Conservation (phyloP, 2,113 vertebrate species). For the Hydrolagus affinis region DNA sequence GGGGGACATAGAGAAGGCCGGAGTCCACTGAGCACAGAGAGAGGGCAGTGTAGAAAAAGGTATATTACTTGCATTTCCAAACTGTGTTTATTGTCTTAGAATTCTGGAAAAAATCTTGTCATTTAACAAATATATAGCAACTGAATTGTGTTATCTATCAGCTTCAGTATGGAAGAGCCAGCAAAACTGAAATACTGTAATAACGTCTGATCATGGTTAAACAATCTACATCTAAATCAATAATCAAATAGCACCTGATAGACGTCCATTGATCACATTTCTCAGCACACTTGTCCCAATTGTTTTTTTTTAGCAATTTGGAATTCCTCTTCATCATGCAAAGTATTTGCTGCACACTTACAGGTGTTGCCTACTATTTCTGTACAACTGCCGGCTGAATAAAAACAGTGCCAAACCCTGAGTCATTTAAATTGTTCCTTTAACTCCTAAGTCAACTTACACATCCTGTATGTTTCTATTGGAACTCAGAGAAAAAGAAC, state of each 20-base stretch:
- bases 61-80: neutral
- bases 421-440: too few relatives aligned
- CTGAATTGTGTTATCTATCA: neutral
- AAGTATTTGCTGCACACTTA: too few relatives aligned
- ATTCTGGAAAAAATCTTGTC: neutral
- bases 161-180: neutral
- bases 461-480: too few relatives aligned
- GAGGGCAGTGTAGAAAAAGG: neutral
- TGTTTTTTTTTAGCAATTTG: too few relatives aligned
- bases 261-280: neutral
- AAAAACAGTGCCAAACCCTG: too few relatives aligned
- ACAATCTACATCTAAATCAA: neutral
- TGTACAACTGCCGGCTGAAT: too few relatives aligned
- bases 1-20: neutral
- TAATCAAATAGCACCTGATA: neutral
- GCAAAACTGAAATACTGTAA: neutral
- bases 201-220: neutral
- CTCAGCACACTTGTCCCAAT: too few relatives aligned
- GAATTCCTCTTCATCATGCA: too few relatives aligned
- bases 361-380: too few relatives aligned
- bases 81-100: neutral
- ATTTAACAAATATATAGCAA: neutral
- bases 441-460: too few relatives aligned
- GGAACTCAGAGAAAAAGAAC: too few relatives aligned
- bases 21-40: too few relatives aligned